Evolutionary conservation across 1,140 invertebrate genomes (phyloP).

Genomic region (Procambarus clarkii): DNA sequence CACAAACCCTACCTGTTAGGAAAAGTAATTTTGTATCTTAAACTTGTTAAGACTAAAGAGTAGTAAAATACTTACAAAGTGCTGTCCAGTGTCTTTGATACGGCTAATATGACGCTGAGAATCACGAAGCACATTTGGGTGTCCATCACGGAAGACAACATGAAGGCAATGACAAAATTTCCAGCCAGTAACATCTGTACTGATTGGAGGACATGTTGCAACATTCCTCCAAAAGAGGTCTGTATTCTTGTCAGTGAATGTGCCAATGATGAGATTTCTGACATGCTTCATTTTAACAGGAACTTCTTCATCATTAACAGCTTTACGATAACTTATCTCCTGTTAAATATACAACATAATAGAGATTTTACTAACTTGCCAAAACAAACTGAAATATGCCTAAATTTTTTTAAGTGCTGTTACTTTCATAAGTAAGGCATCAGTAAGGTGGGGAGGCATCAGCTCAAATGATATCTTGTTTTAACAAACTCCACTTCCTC

Average conservation of each 20-base stretch:
- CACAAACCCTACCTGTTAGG: too few relatives aligned
- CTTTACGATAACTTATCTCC: conserved; percentile 60
- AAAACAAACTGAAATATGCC: neutral
- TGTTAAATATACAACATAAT: neutral
- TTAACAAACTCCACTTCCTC: neutral
- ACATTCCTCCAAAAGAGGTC: conserved; percentile 92
- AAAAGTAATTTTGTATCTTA: too few relatives aligned
- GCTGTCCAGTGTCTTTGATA: conserved; percentile 53
- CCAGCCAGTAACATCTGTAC: conserved; percentile 96
- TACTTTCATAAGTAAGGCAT: neutral
- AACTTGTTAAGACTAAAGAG: too few relatives aligned
- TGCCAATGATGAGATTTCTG: conserved; percentile 88
- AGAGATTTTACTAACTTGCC: neutral
- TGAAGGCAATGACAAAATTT: conserved; percentile 99
- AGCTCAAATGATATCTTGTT: neutral
- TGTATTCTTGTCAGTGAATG: conserved; percentile 94
- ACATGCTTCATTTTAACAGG: conserved; percentile 98
- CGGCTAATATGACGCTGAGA: conserved; percentile 77
- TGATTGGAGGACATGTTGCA: conserved; percentile 88
- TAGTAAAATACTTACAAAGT: conserved; percentile 51
- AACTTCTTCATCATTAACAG: conserved; percentile 79
- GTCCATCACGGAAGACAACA: conserved; percentile 96
- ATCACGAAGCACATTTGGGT: conserved; percentile 89
- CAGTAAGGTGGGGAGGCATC: neutral
- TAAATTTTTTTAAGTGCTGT: neutral